Evolutionary conservation across 2,113 vertebrate genomes (phyloP).

Genomic region (Upupa epops): DNA sequence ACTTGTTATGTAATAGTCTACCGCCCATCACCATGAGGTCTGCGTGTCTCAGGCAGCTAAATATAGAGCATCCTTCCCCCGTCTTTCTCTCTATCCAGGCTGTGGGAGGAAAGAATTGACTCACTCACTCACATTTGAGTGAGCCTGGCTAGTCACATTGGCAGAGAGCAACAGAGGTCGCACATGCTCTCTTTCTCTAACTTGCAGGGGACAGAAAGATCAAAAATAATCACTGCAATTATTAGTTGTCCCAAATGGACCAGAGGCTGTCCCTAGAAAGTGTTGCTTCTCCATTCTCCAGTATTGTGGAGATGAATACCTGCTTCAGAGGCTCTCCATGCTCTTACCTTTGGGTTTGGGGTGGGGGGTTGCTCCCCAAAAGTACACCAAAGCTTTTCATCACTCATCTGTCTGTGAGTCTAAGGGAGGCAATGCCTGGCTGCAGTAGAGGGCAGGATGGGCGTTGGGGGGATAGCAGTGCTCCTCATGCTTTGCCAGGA

Average conservation of each 20-base stretch:
- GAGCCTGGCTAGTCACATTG: fast-evolving
- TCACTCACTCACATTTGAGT: neutral
- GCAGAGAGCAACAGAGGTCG: neutral
- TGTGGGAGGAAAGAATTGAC: neutral
- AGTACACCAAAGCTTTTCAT: neutral
- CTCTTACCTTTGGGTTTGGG: neutral
- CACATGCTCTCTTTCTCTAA: neutral
- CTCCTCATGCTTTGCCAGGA: neutral
- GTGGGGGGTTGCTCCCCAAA: neutral
- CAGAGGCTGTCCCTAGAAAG: neutral
- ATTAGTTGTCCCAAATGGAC: neutral
- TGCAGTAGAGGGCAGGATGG: neutral
- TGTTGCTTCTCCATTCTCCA: fast-evolving
- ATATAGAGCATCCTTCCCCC: neutral
- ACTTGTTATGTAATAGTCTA: slow-evolving; percentile 41
- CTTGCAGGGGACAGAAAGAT: neutral
- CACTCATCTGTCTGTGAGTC: fast-evolving
- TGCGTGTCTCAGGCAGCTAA: neutral
- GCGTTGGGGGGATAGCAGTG: neutral
- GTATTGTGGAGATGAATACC: neutral
- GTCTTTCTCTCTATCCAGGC: neutral
- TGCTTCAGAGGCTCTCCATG: neutral
- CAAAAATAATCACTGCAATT: neutral
- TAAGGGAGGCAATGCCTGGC: fast-evolving
- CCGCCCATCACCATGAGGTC: neutral